Evolutionary conservation across 2,888 invertebrate genomes (phyloP).

Genomic region (Lingula anatina): DNA sequence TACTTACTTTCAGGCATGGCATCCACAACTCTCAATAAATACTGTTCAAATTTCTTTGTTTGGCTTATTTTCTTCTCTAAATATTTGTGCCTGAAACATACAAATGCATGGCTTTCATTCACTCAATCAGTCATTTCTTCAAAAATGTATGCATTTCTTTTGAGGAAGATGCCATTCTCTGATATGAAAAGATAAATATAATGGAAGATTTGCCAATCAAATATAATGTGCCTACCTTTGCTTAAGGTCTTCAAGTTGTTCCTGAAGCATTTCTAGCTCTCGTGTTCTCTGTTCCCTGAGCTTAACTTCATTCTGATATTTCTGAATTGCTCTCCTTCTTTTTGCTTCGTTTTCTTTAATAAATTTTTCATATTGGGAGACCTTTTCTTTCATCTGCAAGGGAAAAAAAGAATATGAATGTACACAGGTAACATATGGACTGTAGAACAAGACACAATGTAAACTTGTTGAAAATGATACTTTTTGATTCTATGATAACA

Average conservation of each 20-base stretch:
- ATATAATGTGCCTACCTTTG: conserved; percentile 20
- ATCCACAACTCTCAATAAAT: conserved; percentile 41
- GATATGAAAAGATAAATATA: conserved; percentile 1
- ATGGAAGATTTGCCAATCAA: not conserved
- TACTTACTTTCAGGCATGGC: conserved; percentile 44
- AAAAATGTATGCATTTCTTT: not conserved
- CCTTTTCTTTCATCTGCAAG: conserved; percentile 48
- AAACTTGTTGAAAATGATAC: too few species aligned
- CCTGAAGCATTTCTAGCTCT: conserved; percentile 29
- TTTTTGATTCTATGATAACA: too few species aligned
- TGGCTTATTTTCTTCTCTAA: conserved; percentile 29
- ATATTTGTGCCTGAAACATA: conserved; percentile 29
- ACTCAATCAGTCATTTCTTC: not conserved
- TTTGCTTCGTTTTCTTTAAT: conserved; percentile 50
- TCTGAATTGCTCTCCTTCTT: conserved; percentile 44
- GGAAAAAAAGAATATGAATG: too few species aligned
- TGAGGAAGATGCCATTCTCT: not conserved
- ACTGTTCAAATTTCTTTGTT: conserved; percentile 45
- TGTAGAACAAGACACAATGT: too few species aligned
- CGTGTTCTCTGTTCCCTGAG: conserved; percentile 40
- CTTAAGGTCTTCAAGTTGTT: conserved; percentile 34
- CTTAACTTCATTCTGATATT: conserved; percentile 46
- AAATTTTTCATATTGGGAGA: conserved; percentile 47
- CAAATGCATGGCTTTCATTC: not conserved
- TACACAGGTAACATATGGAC: too few species aligned